Conservation (phyloP, 2,888 invertebrate genomes). For the Hemithea aestivaria region DNA sequence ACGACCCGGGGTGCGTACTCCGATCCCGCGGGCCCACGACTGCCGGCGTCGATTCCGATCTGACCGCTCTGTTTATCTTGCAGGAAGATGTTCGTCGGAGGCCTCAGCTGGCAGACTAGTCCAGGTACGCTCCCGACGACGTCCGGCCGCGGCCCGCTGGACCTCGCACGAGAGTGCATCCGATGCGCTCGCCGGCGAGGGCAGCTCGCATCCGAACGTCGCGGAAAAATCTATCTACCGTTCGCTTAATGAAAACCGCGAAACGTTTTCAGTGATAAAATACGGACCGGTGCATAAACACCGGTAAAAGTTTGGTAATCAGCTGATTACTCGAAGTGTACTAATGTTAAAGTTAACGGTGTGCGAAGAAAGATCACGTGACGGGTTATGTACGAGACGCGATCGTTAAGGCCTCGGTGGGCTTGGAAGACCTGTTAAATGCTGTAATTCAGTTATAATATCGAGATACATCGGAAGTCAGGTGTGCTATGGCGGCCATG, state of each 20-base stretch:
- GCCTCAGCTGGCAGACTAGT: constrained; percentile 99
- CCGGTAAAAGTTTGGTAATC: constrained; percentile 73
- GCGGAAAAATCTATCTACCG: constrained; percentile 39
- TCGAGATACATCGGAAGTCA: constrained; percentile 67
- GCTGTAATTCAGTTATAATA: constrained; percentile 62
- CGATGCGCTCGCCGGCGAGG: constrained; percentile 53
- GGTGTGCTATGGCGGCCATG: constrained; percentile 73
- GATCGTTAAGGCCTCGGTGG: constrained; percentile 34
- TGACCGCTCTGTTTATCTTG: constrained; percentile 82
- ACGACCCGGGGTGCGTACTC: constrained; percentile 92
- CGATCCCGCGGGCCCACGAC: constrained; percentile 24
- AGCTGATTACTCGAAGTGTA: constrained; percentile 66
- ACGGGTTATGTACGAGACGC: constrained; percentile 36
- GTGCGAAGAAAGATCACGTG: constrained; percentile 41
- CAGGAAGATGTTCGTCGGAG: constrained; percentile 99
- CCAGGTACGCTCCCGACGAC: constrained; percentile 87
- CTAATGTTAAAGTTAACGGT: constrained; percentile 46
- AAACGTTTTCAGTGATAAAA: constrained; percentile 55
- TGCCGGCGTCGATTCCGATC: constrained; percentile 39
- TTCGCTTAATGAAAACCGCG: constrained; percentile 41
- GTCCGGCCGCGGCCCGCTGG: constrained; percentile 51
- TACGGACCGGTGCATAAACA: constrained; percentile 58
- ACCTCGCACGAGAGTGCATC: constrained; percentile 59
- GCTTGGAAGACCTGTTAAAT: constrained; percentile 42
- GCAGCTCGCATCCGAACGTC: constrained; percentile 44